These are phyloP conservation scores for Drosophila borborema DNA, from an alignment of 2,888 invertebrate genomes.

Conservation along the genomic window DNA sequence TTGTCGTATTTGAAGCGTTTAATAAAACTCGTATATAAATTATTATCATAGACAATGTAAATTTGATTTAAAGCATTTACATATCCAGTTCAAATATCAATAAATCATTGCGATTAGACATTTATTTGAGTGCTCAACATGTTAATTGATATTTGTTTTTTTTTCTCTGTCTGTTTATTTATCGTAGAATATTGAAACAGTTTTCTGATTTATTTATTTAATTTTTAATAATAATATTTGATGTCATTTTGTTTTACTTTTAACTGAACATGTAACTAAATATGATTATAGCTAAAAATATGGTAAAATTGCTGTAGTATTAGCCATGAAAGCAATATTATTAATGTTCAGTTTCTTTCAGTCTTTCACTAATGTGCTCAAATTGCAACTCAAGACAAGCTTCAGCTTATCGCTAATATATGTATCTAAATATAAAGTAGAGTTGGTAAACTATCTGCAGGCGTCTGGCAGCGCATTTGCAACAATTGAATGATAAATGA, in stretches of 20 bases:
- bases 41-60: slow-evolving; percentile 31
- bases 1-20: slow-evolving; percentile 38
- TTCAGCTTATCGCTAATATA: slow-evolving; percentile 1
- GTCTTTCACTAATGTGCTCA: background rate
- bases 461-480: slow-evolving; percentile 14
- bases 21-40: slow-evolving; percentile 30
- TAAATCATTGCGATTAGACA: slow-evolving; percentile 50
- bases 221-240: background rate
- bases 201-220: slow-evolving; percentile 6
- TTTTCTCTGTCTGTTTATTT: background rate
- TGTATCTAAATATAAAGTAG: slow-evolving; percentile 5
- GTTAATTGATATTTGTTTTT: slow-evolving; percentile 17
- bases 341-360: background rate
- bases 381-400: background rate
- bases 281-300: background rate
- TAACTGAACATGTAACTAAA: background rate
- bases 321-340: too few species aligned
- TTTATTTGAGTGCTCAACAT: slow-evolving; percentile 31
- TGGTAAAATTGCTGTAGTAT: too few species aligned
- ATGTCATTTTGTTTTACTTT: background rate
- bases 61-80: slow-evolving; percentile 47
- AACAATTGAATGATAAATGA: slow-evolving; percentile 65
- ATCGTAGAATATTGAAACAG: background rate
- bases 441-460: slow-evolving; percentile 11
- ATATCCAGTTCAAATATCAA: slow-evolving; percentile 15